Conservation (phyloP, 2,113 vertebrate species). For the Thalassarche chlororhynchos region DNA sequence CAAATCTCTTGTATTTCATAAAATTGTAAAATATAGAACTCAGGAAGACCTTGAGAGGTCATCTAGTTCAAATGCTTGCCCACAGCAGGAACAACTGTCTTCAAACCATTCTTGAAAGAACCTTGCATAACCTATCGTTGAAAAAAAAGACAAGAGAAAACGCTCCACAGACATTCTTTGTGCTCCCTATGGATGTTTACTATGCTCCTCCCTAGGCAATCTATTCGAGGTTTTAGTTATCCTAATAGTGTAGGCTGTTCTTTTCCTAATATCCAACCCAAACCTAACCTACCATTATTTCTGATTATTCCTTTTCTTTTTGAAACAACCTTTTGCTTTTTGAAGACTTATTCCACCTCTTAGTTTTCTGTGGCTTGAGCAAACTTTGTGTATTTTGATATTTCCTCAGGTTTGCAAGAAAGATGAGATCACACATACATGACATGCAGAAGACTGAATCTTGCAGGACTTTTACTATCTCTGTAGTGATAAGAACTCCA, state of each 20-base stretch:
- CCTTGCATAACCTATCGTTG: neutral
- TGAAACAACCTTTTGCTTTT: neutral
- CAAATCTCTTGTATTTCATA: neutral
- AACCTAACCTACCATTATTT: neutral
- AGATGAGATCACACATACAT: neutral
- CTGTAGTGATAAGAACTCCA: neutral
- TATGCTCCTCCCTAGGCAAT: neutral
- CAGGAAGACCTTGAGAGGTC: neutral
- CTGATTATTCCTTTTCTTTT: neutral
- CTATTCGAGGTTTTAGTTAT: neutral
- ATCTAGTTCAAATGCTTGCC: neutral
- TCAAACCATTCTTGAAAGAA: neutral
- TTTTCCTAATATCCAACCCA: neutral
- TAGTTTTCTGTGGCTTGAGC: neutral
- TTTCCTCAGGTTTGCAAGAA: neutral
- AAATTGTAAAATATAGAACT: neutral
- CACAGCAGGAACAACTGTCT: neutral
- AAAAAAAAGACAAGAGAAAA: neutral
- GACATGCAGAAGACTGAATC: neutral
- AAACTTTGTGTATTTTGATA: neutral
- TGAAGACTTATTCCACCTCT: neutral
- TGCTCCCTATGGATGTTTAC: neutral
- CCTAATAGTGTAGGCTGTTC: neutral
- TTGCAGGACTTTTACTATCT: neutral
- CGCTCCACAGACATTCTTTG: neutral